Conservation (phyloP, 1,140 invertebrate genomes). For the Ctenoplectra terminalis region DNA sequence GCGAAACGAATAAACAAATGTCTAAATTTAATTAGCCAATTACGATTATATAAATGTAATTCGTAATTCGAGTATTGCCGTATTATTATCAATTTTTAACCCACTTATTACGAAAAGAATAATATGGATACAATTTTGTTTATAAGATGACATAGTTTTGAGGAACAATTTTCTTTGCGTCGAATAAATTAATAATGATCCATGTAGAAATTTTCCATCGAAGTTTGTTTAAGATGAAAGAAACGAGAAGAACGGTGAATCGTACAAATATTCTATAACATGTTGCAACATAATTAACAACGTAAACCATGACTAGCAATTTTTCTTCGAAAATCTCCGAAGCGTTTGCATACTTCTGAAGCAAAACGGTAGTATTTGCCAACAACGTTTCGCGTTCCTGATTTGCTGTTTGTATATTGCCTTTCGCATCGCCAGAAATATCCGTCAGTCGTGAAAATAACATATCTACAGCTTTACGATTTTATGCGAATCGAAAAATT, state of each 20-base stretch:
- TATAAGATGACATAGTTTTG: no score
- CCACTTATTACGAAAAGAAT: no score
- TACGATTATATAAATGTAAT: not conserved
- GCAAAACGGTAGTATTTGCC: slow-evolving; percentile 16
- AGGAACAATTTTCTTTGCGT: not conserved
- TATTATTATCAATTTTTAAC: no score
- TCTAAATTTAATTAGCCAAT: not conserved
- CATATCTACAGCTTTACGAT: not conserved
- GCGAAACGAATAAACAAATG: not conserved
- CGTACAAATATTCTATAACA: not conserved
- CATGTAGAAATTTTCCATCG: no score
- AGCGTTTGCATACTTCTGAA: slow-evolving; percentile 12
- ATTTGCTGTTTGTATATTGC: slow-evolving; percentile 4
- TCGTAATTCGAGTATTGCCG: not conserved
- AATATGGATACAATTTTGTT: no score
- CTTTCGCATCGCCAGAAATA: not conserved
- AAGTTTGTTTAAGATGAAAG: no score
- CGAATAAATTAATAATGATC: no score
- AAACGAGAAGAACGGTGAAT: not conserved
- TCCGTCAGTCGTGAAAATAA: not conserved
- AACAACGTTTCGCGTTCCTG: slow-evolving; percentile 7
- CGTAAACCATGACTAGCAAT: not conserved
- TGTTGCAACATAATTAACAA: slow-evolving; percentile 6
- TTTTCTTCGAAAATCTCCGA: slow-evolving; percentile 3
- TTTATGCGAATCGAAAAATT: not conserved